Base-by-base conservation (phyloP, 2,888 invertebrate species). In the Plebejus anna region DNA sequence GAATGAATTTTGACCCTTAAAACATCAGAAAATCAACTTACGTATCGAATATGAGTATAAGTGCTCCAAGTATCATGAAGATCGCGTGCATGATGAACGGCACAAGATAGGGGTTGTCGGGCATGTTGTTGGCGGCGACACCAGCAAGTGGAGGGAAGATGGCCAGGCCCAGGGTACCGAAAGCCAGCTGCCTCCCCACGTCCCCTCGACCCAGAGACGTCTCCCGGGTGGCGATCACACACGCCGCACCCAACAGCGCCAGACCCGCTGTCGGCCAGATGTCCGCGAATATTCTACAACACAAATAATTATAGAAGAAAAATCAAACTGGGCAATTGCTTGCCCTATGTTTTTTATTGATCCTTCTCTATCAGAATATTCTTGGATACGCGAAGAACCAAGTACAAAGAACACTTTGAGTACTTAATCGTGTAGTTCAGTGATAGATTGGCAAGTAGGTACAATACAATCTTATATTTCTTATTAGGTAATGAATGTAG, bases 161-260 rank as follows among this genome's bases (percentile, higher is more conserved):
- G 0, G 96, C 96, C 81, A 96, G 95, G 11, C 97, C 97, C 4
- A 97, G 86, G 4, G 96, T 96, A 1, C 97, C 97, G 84, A 96
- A 96, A 0, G 96, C 96, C 81, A 97, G 92, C 84, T 97, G 97
- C 11, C 96, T 95, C 51, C 97, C 97, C 3, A 97, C 96, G 84
- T 97, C 97, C 0, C 97, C 97, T 57, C 97, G 95, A 1, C 97
- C 97, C 32, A 96, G 94, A 0, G 97, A 97, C 0, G 97, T 97
- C 87, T 97, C 97, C 55, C 97, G 94, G 0, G 97, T 97, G 0
- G 97, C 97, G 79, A 97, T 96, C n/a, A 97, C 96, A 70, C 97
- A 95, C 0, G 97, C 96, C 0, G 97, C 95, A 76, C 96, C 96
- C 1, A 97, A 88, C 6, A 97, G 86, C 0, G 96, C 96, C 6